A percentile compares a stretch with the other conserved stretches of the same genome.
Evolutionary conservation across 2,113 vertebrate genomes (phyloP).

Genomic region (Campylorhamphus procurvoides): DNA sequence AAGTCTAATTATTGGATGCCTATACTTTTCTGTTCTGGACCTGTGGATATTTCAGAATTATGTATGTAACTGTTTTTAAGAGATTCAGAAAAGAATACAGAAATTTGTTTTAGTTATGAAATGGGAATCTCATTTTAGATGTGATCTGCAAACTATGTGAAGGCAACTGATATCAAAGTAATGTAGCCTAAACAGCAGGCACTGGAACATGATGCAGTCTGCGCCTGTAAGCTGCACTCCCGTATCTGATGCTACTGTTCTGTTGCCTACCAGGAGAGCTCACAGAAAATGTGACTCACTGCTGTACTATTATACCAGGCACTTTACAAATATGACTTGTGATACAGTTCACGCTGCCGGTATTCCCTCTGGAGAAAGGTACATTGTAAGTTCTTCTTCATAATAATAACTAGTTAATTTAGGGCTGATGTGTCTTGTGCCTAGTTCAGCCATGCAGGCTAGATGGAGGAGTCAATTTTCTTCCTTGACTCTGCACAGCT

Average conservation of each 20-base stretch:
- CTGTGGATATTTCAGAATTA: neutral
- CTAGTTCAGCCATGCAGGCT: neutral
- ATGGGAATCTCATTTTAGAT: neutral
- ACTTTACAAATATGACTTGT: neutral
- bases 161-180: neutral
- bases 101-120: neutral
- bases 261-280: neutral
- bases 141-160: neutral
- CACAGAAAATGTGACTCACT: neutral
- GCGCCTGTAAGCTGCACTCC: neutral
- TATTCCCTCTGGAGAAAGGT: neutral
- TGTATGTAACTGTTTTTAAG: neutral
- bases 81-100: neutral
- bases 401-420: neutral
- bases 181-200: neutral
- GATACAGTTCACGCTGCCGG: rapidly evolving
- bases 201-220: neutral
- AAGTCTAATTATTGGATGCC: neutral
- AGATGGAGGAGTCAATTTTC: neutral
- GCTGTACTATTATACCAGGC: neutral
- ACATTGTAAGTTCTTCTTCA: neutral
- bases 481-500: neutral
- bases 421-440: neutral
- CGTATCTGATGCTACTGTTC: neutral
- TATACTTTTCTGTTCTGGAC: neutral